phyloP scores from a whole-genome alignment of 2,888 invertebrate genomes.

The Apomyelois bistriatella region DNA sequence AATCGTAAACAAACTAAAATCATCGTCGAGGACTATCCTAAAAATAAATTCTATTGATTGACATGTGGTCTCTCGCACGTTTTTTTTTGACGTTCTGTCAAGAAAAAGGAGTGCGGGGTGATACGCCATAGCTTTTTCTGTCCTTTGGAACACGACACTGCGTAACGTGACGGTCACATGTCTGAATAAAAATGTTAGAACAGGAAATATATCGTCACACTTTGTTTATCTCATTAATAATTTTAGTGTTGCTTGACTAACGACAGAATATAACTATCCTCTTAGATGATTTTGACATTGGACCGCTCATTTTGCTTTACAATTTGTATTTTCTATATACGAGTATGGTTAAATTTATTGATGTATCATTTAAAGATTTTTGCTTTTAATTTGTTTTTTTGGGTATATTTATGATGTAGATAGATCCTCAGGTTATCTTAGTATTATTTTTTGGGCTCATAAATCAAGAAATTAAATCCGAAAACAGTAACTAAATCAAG shows the following conservation, averaged over 20 bases:
- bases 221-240: not conserved
- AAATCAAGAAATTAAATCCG: no score
- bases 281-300: no score
- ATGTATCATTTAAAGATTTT: no score
- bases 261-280: not conserved
- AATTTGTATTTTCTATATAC: no score
- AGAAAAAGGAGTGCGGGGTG: slow-evolving; percentile 62
- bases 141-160: slow-evolving; percentile 52
- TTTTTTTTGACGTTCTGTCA: slow-evolving; percentile 68
- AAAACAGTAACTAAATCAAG: no score
- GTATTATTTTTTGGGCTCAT: no score
- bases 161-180: slow-evolving; percentile 40
- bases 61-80: slow-evolving; percentile 63
- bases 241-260: not conserved
- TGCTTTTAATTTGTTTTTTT: no score
- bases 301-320: no score
- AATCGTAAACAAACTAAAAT: no score
- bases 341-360: no score
- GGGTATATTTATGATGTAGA: no score
- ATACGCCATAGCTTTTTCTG: slow-evolving; percentile 50
- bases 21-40: slow-evolving; percentile 24
- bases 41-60: slow-evolving; percentile 72
- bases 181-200: slow-evolving; percentile 47
- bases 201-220: slow-evolving; percentile 52
- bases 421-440: no score